Percentiles rank a stretch among this genome's conserved stretches.
Evolutionary conservation across 2,797 vertebrate species (phyloP).

Genomic region (Rhinella marina): DNA sequence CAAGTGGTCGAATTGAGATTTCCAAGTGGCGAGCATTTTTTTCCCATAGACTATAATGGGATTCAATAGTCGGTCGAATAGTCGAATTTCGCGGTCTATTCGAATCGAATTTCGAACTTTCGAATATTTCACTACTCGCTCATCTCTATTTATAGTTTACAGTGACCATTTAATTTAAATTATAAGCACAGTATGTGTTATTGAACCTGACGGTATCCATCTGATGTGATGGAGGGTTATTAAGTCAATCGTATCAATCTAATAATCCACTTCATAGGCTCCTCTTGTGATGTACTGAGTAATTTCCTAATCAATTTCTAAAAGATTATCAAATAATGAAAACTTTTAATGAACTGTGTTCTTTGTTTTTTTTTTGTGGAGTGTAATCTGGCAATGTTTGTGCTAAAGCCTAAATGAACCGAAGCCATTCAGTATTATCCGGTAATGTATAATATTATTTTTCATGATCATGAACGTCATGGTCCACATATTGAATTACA

Average conservation of each 20-base stretch:
- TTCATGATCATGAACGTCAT: neutral
- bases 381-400: neutral
- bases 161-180: no score
- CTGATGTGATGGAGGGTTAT: neutral
- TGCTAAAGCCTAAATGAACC: neutral
- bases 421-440: neutral
- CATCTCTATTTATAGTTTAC: no score
- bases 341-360: conserved; percentile 2
- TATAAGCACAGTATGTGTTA: no score
- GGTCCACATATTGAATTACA: neutral
- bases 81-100: no score
- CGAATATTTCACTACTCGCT: no score
- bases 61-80: no score
- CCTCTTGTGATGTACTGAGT: neutral
- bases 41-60: no score
- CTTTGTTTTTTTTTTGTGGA: neutral
- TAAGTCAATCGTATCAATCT: neutral
- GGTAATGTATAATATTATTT: neutral
- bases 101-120: no score
- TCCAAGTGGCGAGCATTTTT: no score
- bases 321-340: neutral
- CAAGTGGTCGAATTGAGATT: no score
- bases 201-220: neutral
- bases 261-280: neutral
- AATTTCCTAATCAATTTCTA: neutral